Evolutionary conservation across 2,113 vertebrate species (phyloP).

Genomic region (Aspidoscelis tigris): DNA sequence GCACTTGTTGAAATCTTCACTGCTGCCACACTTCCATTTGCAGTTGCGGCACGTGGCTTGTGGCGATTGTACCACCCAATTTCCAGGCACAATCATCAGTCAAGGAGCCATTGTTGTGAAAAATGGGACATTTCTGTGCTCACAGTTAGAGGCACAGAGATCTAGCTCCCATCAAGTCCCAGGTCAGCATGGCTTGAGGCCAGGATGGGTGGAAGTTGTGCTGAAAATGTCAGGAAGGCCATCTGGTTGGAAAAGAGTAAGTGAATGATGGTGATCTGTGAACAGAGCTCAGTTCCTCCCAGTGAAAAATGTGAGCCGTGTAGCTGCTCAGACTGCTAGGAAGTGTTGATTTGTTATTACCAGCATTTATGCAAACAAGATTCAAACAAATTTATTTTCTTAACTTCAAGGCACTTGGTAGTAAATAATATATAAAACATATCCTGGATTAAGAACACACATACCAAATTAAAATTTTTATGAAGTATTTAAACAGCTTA

Average conservation of each 20-base stretch:
- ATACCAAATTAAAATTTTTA: slow-evolving; percentile 6
- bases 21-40: too few relatives aligned
- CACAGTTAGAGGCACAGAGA: too few relatives aligned
- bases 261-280: neutral
- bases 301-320: neutral
- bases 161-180: too few relatives aligned
- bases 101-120: too few relatives aligned
- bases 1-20: too few relatives aligned
- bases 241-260: neutral
- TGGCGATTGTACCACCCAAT: too few relatives aligned
- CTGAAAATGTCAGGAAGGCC: neutral
- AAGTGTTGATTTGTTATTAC: neutral
- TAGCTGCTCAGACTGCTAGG: neutral
- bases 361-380: slow-evolving; percentile 11
- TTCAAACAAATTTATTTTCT: neutral
- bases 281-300: neutral
- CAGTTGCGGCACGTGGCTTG: too few relatives aligned
- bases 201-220: neutral
- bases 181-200: too few relatives aligned
- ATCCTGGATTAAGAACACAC: neutral
- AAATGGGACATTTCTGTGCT: too few relatives aligned
- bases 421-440: slow-evolving; percentile 23
- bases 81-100: too few relatives aligned
- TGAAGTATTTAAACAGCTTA: slow-evolving; percentile 27
- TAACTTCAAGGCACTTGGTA: slow-evolving; percentile 11